These are phyloP conservation scores for Gymnoscopelus braueri DNA, from an alignment of 2,797 vertebrate genomes.

Conservation along the genomic window DNA sequence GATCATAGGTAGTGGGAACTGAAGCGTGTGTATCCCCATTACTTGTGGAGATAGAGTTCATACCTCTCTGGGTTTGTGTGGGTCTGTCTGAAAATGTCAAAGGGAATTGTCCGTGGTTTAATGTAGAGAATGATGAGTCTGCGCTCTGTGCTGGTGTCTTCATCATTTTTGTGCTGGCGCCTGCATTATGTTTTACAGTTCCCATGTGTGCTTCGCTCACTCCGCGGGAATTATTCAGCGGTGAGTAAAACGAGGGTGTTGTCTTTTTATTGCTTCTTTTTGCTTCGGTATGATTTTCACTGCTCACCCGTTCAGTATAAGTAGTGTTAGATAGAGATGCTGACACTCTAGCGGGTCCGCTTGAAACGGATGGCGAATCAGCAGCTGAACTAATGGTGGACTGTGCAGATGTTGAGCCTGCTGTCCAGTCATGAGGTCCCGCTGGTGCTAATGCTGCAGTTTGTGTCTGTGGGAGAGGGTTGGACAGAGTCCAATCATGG, in stretches of 20 bases:
- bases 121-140: slow-evolving; percentile 12
- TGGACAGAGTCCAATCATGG: slow-evolving; percentile 54
- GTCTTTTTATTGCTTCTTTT: slow-evolving; percentile 38
- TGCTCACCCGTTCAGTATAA: slow-evolving; percentile 6
- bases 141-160: slow-evolving; percentile 23
- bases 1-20: slow-evolving; percentile 38
- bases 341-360: slow-evolving; percentile 23
- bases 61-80: slow-evolving; percentile 24
- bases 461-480: slow-evolving; percentile 61
- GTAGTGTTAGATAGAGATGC: slow-evolving; percentile 17
- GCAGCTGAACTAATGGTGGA: slow-evolving; percentile 16
- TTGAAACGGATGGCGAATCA: slow-evolving; percentile 34
- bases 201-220: slow-evolving; percentile 20
- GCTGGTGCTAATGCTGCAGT: slow-evolving; percentile 51
- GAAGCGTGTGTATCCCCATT: slow-evolving; percentile 47
- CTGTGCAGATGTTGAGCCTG: slow-evolving; percentile 20
- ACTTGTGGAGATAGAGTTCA: slow-evolving; percentile 30
- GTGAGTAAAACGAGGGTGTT: slow-evolving; percentile 17
- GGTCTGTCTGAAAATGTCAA: slow-evolving; percentile 32
- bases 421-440: slow-evolving; percentile 60
- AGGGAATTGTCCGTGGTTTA: slow-evolving; percentile 22
- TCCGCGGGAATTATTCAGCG: slow-evolving; percentile 11
- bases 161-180: slow-evolving; percentile 13
- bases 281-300: slow-evolving; percentile 18
- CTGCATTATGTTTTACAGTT: slow-evolving; percentile 5